Percentiles rank a stretch among this genome's conserved stretches.
phyloP scores from a whole-genome alignment of 2,888 invertebrate genomes.

The Melieria picta region DNA sequence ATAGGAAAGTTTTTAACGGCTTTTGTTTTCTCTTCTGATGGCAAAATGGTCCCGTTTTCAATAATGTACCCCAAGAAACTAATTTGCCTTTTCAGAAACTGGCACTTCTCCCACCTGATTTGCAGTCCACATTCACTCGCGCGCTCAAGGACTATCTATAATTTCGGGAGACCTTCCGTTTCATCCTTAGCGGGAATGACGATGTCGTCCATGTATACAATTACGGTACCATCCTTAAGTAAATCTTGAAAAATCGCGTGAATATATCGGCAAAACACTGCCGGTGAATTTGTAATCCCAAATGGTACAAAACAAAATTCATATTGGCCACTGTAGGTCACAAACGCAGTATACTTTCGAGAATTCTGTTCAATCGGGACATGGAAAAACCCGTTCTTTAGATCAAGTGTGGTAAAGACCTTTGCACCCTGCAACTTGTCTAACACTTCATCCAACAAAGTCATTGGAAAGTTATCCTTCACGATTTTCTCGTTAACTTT shows the following conservation, averaged over 20 bases:
- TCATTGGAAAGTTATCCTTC: neutral
- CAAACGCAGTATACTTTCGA: conserved; percentile 44
- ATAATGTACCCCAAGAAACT: conserved; percentile 42
- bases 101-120: conserved; percentile 41
- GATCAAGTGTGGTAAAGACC: conserved; percentile 33
- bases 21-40: conserved; percentile 31
- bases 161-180: conserved; percentile 28
- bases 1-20: conserved; percentile 39
- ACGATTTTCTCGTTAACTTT: conserved; percentile 42
- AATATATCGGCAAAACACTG: conserved; percentile 39
- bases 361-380: neutral
- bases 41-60: conserved; percentile 35
- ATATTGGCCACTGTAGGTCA: conserved; percentile 52
- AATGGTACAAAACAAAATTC: conserved; percentile 57
- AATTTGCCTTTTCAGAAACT: conserved; percentile 33
- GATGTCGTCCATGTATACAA: conserved; percentile 36
- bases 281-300: conserved; percentile 55
- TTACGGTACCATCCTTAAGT: conserved; percentile 19
- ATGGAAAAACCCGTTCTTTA: conserved; percentile 41
- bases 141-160: conserved; percentile 27
- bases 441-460: conserved; percentile 37
- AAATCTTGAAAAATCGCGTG: conserved; percentile 19
- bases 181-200: conserved; percentile 34
- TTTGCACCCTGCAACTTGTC: conserved; percentile 34
- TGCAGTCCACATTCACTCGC: conserved; percentile 24